A percentile compares a stretch with the other conserved stretches of the same genome.
phyloP scores from a whole-genome alignment of 2,113 vertebrate species.

The Echinops telfairi region DNA sequence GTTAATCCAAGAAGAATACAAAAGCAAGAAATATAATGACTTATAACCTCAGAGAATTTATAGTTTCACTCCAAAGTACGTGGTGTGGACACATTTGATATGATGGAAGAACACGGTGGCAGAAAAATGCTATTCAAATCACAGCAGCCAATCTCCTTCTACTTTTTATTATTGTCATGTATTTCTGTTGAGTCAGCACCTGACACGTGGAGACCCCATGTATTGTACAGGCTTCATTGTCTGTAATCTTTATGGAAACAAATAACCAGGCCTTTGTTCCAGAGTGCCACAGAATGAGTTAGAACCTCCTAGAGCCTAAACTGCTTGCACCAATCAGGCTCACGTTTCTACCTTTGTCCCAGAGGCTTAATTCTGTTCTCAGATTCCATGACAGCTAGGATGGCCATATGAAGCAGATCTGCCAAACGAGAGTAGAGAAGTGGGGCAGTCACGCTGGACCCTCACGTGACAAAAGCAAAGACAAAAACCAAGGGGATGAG shows the following conservation, averaged over 20 bases:
- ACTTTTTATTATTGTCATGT: background rate
- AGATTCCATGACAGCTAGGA: background rate
- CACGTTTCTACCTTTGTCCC: background rate
- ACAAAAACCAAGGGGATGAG: background rate
- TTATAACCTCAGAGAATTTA: background rate
- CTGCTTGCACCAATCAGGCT: background rate
- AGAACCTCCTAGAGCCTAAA: background rate
- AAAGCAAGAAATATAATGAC: conserved; percentile 50
- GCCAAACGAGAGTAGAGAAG: background rate
- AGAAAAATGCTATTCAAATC: conserved; percentile 47
- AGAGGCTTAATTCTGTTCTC: background rate
- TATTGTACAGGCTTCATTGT: background rate
- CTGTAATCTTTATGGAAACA: background rate
- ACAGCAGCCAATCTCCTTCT: background rate
- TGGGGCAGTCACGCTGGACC: background rate
- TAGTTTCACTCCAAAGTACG: background rate
- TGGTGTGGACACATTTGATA: background rate
- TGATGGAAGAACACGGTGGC: background rate
- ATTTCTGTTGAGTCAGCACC: background rate
- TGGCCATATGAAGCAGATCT: conserved; percentile 3
- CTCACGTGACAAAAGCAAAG: background rate
- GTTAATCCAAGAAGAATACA: background rate
- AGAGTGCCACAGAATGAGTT: background rate
- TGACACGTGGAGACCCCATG: background rate
- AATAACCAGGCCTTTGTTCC: background rate